A percentile compares a stretch with the other conserved stretches of the same genome.
Conservation (phyloP, 2,113 vertebrate species). For the Bufo gargarizans region DNA sequence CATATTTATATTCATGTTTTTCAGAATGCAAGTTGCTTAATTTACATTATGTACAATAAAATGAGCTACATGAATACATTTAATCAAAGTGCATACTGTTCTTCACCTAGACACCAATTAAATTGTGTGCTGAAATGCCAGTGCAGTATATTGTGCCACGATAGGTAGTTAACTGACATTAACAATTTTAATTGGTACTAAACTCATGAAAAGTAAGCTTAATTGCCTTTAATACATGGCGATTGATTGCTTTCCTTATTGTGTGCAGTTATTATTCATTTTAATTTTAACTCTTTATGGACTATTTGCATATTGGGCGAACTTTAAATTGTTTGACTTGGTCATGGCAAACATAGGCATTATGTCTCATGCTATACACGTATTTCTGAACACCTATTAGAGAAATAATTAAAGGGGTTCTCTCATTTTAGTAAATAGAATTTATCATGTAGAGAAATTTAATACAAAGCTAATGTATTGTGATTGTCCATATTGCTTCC, state of each 20-base stretch:
- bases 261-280: conserved; percentile 12
- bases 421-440: too few species aligned
- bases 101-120: conserved; percentile 45
- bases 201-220: conserved; percentile 36
- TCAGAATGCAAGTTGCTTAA: conserved; percentile 35
- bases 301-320: not conserved
- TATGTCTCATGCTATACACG: not conserved
- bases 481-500: too few species aligned
- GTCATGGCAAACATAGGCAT: not conserved
- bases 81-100: conserved; percentile 48
- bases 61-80: conserved; percentile 41
- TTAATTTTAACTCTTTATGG: not conserved
- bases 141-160: conserved; percentile 36
- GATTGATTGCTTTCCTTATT: conserved; percentile 24
- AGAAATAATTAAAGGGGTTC: too few species aligned
- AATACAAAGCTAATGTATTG: too few species aligned
- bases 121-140: conserved; percentile 40
- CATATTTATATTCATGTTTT: conserved; percentile 41
- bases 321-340: not conserved
- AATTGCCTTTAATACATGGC: conserved; percentile 28
- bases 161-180: conserved; percentile 48
- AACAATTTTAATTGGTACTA: conserved; percentile 49
- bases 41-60: conserved; percentile 49
- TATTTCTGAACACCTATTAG: not conserved
- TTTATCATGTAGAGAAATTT: too few species aligned